phyloP scores from a whole-genome alignment of 2,888 invertebrate species.

The Drosophila picticornis region DNA sequence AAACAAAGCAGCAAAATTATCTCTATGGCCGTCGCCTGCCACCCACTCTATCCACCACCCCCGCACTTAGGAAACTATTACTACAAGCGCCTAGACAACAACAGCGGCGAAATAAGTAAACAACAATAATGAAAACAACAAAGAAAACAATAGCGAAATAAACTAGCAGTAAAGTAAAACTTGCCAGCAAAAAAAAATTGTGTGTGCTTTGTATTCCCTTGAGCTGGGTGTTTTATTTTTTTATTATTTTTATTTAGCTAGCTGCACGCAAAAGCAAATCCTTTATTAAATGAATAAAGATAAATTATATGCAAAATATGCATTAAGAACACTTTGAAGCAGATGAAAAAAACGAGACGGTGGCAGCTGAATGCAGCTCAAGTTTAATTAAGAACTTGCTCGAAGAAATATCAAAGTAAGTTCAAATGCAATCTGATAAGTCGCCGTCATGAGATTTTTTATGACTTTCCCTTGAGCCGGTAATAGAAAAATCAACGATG shows the following conservation, averaged over 20 bases:
- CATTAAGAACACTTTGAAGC: constrained; percentile 35
- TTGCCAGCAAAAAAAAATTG: constrained; percentile 53
- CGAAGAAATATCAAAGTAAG: constrained; percentile 45
- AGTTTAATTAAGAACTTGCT: constrained; percentile 74
- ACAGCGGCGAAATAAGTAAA: constrained; percentile 56
- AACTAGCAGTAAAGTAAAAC: constrained; percentile 68
- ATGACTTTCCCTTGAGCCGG: constrained; percentile 13
- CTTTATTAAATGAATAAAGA: constrained; percentile 45
- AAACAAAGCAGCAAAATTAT: constrained; percentile 73
- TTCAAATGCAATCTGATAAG: constrained; percentile 55
- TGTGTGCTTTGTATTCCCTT: constrained; percentile 53
- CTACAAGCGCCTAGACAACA: constrained; percentile 73
- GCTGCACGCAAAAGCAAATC: constrained; percentile 43
- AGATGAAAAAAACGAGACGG: neutral
- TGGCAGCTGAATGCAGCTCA: constrained; percentile 26
- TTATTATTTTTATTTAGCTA: constrained; percentile 12
- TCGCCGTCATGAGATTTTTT: constrained; percentile 26
- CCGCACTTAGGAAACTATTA: constrained; percentile 58
- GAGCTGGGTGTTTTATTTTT: constrained; percentile 5
- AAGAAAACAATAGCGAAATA: constrained; percentile 73
- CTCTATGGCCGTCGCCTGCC: constrained; percentile 20
- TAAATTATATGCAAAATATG: constrained; percentile 59
- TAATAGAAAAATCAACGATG: constrained; percentile 17
- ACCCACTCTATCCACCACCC: neutral
- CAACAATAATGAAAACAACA: constrained; percentile 62